Evolutionary conservation across 2,113 vertebrate species (phyloP).

Genomic region (Nothoprocta perdicaria): DNA sequence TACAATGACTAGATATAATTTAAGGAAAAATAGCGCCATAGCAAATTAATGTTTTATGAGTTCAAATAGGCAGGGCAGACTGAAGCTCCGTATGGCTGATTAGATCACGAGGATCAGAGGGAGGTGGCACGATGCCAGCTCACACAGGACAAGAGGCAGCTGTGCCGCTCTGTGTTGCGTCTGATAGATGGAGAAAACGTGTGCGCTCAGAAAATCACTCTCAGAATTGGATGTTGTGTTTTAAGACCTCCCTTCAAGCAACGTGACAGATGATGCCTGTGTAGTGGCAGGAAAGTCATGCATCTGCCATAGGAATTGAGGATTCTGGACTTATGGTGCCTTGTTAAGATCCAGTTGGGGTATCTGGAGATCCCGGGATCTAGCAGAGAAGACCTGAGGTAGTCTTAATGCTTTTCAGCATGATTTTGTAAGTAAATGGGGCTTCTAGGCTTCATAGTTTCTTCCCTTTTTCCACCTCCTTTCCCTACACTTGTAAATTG

Average conservation of each 20-base stretch:
- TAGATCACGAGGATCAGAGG: neutral
- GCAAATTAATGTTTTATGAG: neutral
- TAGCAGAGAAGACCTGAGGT: rapidly evolving
- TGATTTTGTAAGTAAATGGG: neutral
- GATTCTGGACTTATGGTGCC: neutral
- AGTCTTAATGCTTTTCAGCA: neutral
- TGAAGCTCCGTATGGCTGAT: neutral
- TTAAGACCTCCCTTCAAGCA: neutral
- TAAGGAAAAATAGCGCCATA: neutral
- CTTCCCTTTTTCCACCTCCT: rapidly evolving
- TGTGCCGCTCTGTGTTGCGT: rapidly evolving
- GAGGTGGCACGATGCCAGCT: neutral
- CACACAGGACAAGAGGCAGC: neutral
- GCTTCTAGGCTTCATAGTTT: neutral
- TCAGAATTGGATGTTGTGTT: neutral
- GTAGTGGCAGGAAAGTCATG: neutral
- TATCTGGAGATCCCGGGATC: neutral
- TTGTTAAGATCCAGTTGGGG: rapidly evolving
- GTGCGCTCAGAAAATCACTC: rapidly evolving
- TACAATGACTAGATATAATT: neutral
- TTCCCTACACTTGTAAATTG: neutral
- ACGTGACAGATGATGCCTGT: neutral
- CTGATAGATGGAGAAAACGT: neutral
- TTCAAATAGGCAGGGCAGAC: neutral
- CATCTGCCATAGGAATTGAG: neutral